Evolutionary conservation across 2,113 vertebrate genomes (phyloP).

Genomic region (Cavia porcellus): DNA sequence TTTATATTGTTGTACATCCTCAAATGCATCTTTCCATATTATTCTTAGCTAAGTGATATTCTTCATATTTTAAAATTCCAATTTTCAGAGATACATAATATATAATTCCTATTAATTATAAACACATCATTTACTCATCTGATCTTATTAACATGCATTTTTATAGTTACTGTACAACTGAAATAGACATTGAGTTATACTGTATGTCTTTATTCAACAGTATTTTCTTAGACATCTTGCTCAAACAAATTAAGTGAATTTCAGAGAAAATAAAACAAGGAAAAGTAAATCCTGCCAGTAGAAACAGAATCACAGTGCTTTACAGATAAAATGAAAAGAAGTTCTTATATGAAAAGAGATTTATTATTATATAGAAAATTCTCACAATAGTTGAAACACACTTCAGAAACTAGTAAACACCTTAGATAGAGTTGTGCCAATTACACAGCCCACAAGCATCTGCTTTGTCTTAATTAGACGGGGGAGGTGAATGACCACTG

Average conservation of each 20-base stretch:
- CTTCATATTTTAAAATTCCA: conserved; percentile 80
- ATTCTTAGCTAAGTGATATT: conserved; percentile 79
- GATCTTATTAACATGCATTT: conserved; percentile 90
- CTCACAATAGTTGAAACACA: conserved; percentile 90
- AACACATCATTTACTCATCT: conserved; percentile 88
- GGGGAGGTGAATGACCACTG: conserved; percentile 93
- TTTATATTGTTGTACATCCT: conserved; percentile 86
- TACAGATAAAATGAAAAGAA: conserved; percentile 86
- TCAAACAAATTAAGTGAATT: conserved; percentile 85
- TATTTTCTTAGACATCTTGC: conserved; percentile 87
- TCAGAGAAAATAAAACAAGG: conserved; percentile 75
- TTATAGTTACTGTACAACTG: conserved; percentile 89
- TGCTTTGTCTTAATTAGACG: conserved; percentile 93
- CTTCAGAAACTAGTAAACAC: conserved; percentile 90
- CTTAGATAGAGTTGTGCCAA: conserved; percentile 90
- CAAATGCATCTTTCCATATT: conserved; percentile 81
- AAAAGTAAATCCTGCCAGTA: conserved; percentile 68
- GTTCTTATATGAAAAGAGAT: conserved; percentile 85
- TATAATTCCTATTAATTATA: conserved; percentile 88
- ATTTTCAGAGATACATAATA: conserved; percentile 86
- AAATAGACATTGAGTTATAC: conserved; percentile 89
- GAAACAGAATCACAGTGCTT: conserved; percentile 86
- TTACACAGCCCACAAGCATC: conserved; percentile 89
- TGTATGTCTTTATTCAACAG: conserved; percentile 86
- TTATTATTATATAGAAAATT: conserved; percentile 88